Evolutionary conservation across 2,113 vertebrate species (phyloP).

Genomic region (Proterorhinus semilunaris): DNA sequence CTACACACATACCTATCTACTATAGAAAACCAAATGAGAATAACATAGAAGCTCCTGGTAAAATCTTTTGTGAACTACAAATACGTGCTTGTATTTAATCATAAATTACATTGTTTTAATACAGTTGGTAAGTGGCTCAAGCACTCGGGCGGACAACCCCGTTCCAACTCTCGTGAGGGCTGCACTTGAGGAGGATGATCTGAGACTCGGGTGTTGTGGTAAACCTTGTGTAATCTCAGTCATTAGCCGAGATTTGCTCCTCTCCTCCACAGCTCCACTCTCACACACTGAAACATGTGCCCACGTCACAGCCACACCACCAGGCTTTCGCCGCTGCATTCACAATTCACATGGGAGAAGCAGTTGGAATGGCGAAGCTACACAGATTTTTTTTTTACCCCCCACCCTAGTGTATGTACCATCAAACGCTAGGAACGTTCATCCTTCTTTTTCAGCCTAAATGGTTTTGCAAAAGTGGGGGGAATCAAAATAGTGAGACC

Average conservation of each 20-base stretch:
- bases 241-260: conserved; percentile 29
- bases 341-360: conserved; percentile 10
- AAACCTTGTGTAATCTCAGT: conserved; percentile 31
- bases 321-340: conserved; percentile 10
- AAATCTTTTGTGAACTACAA: too few relatives aligned
- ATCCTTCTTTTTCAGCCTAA: conserved; percentile 44
- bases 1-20: too few relatives aligned
- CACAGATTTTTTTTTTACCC: conserved; percentile 35
- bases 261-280: conserved; percentile 19
- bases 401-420: conserved; percentile 45
- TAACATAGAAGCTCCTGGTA: too few relatives aligned
- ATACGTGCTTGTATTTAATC: too few relatives aligned
- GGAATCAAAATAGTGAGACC: conserved; percentile 55
- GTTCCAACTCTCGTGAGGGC: background rate
- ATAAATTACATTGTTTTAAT: too few relatives aligned
- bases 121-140: too few relatives aligned
- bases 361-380: conserved; percentile 18
- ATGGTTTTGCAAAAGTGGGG: conserved; percentile 40
- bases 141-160: background rate
- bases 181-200: conserved; percentile 22
- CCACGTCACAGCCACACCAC: conserved; percentile 20
- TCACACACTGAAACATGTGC: conserved; percentile 10
- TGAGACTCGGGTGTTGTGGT: conserved; percentile 19
- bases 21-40: too few relatives aligned
- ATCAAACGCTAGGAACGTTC: conserved; percentile 46